A percentile compares a stretch with the other conserved stretches of the same genome.
These are phyloP conservation scores for Xiphias gladius DNA, from an alignment of 2,113 vertebrate species.

Conservation along the genomic window DNA sequence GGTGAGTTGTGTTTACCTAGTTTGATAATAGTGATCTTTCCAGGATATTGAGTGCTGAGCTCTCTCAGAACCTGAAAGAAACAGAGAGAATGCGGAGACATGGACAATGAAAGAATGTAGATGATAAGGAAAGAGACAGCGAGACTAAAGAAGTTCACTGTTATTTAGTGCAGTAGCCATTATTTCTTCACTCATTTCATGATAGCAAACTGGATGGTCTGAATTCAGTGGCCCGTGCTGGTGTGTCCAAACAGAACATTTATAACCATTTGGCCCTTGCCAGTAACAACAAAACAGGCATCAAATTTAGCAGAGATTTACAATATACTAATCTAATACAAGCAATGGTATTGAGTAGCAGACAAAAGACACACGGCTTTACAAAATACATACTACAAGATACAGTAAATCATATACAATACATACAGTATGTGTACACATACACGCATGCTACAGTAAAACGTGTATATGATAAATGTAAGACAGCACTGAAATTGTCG, in stretches of 20 bases:
- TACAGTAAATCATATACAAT: not conserved
- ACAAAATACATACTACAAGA: not conserved
- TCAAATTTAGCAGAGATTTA: not conserved
- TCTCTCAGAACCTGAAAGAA: slow-evolving; percentile 46
- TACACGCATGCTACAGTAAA: too few species aligned
- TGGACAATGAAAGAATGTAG: not conserved
- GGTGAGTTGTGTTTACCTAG: slow-evolving; percentile 49
- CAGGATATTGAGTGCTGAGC: slow-evolving; percentile 16
- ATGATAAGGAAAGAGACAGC: not conserved
- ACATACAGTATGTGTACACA: too few species aligned
- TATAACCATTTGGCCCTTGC: not conserved
- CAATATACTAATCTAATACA: not conserved
- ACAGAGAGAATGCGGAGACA: not conserved
- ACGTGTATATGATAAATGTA: too few species aligned
- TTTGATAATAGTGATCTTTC: slow-evolving; percentile 39
- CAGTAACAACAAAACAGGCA: not conserved
- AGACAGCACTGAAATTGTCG: too few species aligned
- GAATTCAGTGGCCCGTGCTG: not conserved
- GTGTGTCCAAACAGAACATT: not conserved
- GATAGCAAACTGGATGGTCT: not conserved
- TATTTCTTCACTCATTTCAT: not conserved
- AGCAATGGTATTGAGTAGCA: not conserved
- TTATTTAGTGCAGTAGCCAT: not conserved
- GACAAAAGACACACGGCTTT: not conserved
- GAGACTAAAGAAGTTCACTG: not conserved